Evolutionary conservation across 1,140 invertebrate species (phyloP), one percentile per base, ranked within the genome.

Genomic region (Branchinecta lynchi): DNA sequence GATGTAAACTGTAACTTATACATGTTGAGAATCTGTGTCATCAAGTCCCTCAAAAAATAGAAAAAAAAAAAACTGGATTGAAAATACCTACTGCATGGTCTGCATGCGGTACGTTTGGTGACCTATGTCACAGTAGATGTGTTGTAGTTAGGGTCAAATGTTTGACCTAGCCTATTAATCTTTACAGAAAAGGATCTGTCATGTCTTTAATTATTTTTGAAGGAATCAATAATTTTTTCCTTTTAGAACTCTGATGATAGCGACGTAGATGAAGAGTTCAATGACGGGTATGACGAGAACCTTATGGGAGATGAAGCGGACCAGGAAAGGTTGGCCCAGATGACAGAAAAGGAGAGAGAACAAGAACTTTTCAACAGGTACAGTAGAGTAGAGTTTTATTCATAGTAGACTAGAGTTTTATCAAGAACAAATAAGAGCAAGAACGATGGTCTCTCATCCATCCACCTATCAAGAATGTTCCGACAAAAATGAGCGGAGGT

Each of bases 231-330:
- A 60, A 9, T 60, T 60, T 20, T 60, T 60, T 60, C 17, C 6
- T 60, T 60, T 60, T 60, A 60, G 51, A 20, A 60, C 51, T 60
- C 51, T 68, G 45, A 44, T 43, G 77, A 76, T 51, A 76, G 73
- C 43, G 78, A 76, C 43, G 85, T 80, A 67, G 82, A 86, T 70
- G 85, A 87, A 76, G 85, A 86, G 77, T 89, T 89, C 75, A 84
- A 87, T 74, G 88, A 89, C 80, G 88, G 92, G 0, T 96, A 92
- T 76, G 95, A 97, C 80, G 94, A 98, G 73, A 92, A 98, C 76
- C 81, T 98, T 2, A 96, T 98, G 87, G 93, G 94, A 1, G 95
- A 98, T 81, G 93, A 92, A 70, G 94, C 94, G 74, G 96, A 98
- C 82, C 86, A 90, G 75, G 86, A 87, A 12, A 81, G 89, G 1